Percentiles rank a stretch among this genome's conserved stretches.
Evolutionary conservation across 1,140 invertebrate species (phyloP).

Genomic region (Cyclina sinensis): DNA sequence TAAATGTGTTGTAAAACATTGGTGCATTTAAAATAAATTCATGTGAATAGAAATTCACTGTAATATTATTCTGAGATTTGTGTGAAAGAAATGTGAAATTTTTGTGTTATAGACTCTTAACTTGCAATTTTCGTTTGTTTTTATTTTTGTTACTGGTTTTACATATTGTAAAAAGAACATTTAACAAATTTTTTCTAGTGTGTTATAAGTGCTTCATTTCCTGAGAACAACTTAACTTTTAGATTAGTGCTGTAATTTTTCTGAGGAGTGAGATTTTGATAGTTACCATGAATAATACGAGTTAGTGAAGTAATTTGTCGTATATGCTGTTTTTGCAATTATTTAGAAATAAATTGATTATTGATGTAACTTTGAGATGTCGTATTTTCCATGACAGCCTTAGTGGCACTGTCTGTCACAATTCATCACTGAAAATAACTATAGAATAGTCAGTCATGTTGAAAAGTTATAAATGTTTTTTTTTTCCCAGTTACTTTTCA

Average conservation of each 20-base stretch:
- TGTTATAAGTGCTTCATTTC: neutral
- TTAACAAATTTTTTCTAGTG: constrained; percentile 27
- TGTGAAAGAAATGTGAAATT: neutral
- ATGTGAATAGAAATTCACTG: constrained; percentile 10
- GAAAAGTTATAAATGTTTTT: neutral
- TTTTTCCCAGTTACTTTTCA: neutral
- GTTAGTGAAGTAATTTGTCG: neutral
- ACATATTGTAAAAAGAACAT: constrained; percentile 12
- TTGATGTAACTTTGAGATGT: no score
- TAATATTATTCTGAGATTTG: neutral
- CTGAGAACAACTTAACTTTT: neutral
- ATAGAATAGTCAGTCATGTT: no score
- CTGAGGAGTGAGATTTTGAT: neutral
- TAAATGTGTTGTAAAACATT: neutral
- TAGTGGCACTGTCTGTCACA: neutral
- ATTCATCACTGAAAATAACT: neutral
- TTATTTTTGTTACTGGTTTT: constrained; percentile 27
- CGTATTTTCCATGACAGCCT: no score
- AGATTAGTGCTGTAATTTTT: neutral
- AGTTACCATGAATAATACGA: neutral
- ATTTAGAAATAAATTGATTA: neutral
- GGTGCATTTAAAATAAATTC: neutral
- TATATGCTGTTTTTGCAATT: neutral
- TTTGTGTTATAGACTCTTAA: neutral
- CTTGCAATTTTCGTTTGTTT: neutral